Evolutionary conservation across 2,797 vertebrate species (phyloP).

Genomic region (Pangasius krempfi): DNA sequence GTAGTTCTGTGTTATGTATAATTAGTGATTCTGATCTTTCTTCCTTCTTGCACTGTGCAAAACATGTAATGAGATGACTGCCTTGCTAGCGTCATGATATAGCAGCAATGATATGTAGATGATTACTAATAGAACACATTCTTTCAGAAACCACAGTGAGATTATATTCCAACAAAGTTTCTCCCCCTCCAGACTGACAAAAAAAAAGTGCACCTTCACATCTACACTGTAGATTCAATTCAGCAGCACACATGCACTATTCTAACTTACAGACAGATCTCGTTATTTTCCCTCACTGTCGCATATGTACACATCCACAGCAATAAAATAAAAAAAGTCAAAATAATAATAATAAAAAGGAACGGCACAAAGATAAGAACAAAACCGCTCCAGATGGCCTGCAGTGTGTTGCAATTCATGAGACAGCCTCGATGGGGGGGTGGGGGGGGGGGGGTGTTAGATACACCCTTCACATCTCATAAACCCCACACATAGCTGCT

Average conservation of each 20-base stretch:
- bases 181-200: background rate
- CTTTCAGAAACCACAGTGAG: slow-evolving; percentile 6
- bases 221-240: slow-evolving; percentile 30
- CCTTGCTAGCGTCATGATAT: slow-evolving; percentile 23
- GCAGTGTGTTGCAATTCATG: background rate
- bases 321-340: background rate
- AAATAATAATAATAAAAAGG: too few species aligned
- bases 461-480: background rate
- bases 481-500: background rate
- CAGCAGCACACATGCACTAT: background rate
- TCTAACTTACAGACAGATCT: background rate
- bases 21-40: background rate
- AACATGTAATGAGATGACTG: slow-evolving; percentile 26
- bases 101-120: slow-evolving; percentile 10
- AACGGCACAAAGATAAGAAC: background rate
- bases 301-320: slow-evolving; percentile 39
- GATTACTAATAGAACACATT: background rate
- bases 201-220: slow-evolving; percentile 9
- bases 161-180: background rate
- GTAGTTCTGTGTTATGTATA: background rate
- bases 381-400: background rate
- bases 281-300: background rate
- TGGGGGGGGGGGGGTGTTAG: too few species aligned
- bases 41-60: slow-evolving; percentile 34
- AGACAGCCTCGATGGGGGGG: background rate